phyloP scores from a whole-genome alignment of 2,888 invertebrate genomes.

The Rhogogaster chlorosoma region DNA sequence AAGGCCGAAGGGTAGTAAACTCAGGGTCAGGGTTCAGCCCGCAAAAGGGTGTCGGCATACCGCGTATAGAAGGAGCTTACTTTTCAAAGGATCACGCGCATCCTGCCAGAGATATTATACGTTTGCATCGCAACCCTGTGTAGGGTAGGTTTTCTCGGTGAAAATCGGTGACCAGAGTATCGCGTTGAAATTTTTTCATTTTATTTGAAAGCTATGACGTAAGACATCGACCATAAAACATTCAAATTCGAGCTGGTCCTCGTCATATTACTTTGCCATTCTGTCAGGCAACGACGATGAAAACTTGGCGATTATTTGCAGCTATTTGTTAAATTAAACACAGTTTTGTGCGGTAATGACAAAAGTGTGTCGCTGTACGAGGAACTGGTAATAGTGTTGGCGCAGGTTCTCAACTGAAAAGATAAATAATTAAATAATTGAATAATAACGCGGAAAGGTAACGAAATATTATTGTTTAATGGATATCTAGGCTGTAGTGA shows the following conservation, averaged over 20 bases:
- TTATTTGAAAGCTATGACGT: neutral
- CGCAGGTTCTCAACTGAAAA: neutral
- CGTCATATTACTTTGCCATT: neutral
- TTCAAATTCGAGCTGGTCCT: neutral
- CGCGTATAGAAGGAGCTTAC: neutral
- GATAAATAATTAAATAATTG: neutral
- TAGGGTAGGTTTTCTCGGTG: neutral
- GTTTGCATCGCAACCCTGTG: neutral
- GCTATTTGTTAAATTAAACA: neutral
- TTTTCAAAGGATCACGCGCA: slow-evolving; percentile 27
- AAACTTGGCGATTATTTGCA: neutral
- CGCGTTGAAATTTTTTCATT: neutral
- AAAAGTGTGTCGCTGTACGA: neutral
- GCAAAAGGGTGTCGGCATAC: slow-evolving; percentile 32
- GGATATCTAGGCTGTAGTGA: neutral
- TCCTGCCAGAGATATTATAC: neutral
- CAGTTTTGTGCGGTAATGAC: neutral
- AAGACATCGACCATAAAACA: neutral
- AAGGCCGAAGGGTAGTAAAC: slow-evolving; percentile 28
- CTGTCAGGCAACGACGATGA: neutral
- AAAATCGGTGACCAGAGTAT: slow-evolving; percentile 18
- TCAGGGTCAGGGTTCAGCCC: slow-evolving; percentile 38
- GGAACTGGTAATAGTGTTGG: neutral
- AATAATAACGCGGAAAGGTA: neutral
- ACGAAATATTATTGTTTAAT: neutral